Conservation (phyloP, 2,888 invertebrate genomes). For the Melanargia galathea region DNA sequence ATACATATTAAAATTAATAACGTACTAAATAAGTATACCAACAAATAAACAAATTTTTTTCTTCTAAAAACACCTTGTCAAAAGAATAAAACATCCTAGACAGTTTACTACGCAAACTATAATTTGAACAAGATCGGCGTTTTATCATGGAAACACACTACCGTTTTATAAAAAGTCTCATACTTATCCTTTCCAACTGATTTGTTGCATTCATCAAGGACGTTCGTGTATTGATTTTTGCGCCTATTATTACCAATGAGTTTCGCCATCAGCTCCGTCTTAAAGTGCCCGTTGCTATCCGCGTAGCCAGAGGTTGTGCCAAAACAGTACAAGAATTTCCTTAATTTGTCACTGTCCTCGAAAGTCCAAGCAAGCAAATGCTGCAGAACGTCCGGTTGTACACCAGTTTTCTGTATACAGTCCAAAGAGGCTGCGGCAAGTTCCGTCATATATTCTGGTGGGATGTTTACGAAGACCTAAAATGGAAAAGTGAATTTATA, state of each 20-base stretch:
- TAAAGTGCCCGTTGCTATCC: conserved; percentile 51
- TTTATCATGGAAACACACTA: conserved; percentile 31
- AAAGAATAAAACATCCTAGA: too few species aligned
- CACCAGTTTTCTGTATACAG: conserved; percentile 42
- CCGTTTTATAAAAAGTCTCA: conserved; percentile 47
- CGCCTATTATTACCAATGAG: conserved; percentile 50
- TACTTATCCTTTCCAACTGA: conserved; percentile 46
- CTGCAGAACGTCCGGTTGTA: conserved; percentile 37
- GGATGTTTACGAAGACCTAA: conserved; percentile 27
- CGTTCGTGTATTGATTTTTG: conserved; percentile 45
- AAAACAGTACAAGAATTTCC: conserved; percentile 60
- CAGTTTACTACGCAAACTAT: too few species aligned
- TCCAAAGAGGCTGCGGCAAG: conserved; percentile 40
- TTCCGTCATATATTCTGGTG: conserved; percentile 12
- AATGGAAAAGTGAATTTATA: conserved; percentile 18
- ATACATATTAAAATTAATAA: too few species aligned
- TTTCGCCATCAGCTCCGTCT: conserved; percentile 51
- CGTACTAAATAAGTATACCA: too few species aligned
- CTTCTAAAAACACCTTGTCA: too few species aligned
- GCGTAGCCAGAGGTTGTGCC: conserved; percentile 52
- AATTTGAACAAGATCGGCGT: conserved; percentile 36
- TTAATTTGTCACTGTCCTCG: conserved; percentile 52
- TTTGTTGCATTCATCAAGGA: conserved; percentile 53
- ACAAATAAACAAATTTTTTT: too few species aligned
- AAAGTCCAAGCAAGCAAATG: conserved; percentile 52